Percentiles rank a stretch among this genome's conserved stretches.
Conservation (phyloP, 2,888 invertebrate species). For the Branchellion lobata region DNA sequence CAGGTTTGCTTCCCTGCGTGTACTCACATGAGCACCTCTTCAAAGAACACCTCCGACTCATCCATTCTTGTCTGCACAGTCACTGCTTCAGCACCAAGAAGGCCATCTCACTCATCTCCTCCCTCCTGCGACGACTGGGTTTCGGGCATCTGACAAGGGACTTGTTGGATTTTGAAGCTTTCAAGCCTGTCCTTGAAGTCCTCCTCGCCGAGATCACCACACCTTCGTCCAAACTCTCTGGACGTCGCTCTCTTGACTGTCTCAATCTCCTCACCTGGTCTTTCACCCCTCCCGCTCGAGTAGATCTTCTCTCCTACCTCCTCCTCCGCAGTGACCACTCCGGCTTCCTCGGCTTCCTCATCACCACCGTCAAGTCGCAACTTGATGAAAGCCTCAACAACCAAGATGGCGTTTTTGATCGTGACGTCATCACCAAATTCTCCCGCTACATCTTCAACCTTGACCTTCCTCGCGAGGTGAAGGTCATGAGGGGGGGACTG, state of each 20-base stretch:
- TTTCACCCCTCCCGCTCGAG: neutral
- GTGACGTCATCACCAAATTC: neutral
- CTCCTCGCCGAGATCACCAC: neutral
- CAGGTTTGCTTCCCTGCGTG: constrained; percentile 11
- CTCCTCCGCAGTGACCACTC: neutral
- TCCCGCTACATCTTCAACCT: neutral
- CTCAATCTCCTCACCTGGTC: constrained; percentile 4
- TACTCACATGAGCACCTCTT: neutral
- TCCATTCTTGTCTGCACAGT: neutral
- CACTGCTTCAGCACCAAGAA: neutral
- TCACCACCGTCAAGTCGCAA: constrained; percentile 34
- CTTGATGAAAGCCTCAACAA: constrained; percentile 18
- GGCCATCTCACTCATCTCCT: constrained; percentile 4
- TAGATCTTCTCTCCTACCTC: constrained; percentile 12
- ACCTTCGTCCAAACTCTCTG: neutral
- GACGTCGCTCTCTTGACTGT: neutral
- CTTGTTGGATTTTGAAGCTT: neutral
- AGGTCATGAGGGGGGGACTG: neutral
- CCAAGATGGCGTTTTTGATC: neutral
- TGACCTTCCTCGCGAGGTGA: neutral
- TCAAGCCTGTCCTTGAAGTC: neutral
- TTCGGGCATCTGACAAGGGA: neutral
- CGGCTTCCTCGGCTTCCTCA: constrained; percentile 6
- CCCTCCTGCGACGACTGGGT: neutral
- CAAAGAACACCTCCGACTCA: constrained; percentile 5